Percentiles rank a stretch among this genome's conserved stretches.
Evolutionary conservation across 2,888 invertebrate species (phyloP).

Genomic region (Phytoseiulus persimilis): DNA sequence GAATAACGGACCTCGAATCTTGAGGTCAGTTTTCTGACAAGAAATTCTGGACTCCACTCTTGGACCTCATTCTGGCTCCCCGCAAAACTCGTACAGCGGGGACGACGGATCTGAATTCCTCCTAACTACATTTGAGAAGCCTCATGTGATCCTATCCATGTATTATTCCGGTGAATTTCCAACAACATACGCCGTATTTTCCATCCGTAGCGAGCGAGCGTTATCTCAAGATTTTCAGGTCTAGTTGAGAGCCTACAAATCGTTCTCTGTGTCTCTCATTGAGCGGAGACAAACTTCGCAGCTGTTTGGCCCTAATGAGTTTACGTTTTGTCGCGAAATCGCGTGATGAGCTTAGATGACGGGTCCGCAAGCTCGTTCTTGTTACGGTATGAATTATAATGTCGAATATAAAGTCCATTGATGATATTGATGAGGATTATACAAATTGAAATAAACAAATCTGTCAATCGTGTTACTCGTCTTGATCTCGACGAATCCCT

Average conservation of each 20-base stretch:
- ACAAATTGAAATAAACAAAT: background rate
- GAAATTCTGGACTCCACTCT: background rate
- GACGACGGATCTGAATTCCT: background rate
- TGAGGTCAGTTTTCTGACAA: background rate
- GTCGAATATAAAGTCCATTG: background rate
- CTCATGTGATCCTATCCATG: background rate
- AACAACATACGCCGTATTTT: background rate
- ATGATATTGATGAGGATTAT: background rate
- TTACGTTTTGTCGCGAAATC: background rate
- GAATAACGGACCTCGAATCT: background rate
- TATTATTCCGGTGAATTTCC: background rate
- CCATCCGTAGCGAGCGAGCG: background rate
- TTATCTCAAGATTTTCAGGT: background rate
- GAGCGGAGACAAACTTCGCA: background rate
- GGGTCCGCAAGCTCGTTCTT: background rate
- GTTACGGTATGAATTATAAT: background rate
- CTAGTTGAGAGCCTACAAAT: background rate
- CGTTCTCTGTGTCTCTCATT: background rate
- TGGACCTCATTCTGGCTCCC: background rate
- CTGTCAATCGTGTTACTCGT: background rate
- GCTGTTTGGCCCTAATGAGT: background rate
- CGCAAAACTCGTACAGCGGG: too few relatives aligned
- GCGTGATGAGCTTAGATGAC: background rate
- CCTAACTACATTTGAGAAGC: background rate
- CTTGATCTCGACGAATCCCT: background rate